A percentile compares a stretch with the other conserved stretches of the same genome.
Evolutionary conservation across 1,140 invertebrate genomes (phyloP).

Genomic region (Trissolcus basalis): DNA sequence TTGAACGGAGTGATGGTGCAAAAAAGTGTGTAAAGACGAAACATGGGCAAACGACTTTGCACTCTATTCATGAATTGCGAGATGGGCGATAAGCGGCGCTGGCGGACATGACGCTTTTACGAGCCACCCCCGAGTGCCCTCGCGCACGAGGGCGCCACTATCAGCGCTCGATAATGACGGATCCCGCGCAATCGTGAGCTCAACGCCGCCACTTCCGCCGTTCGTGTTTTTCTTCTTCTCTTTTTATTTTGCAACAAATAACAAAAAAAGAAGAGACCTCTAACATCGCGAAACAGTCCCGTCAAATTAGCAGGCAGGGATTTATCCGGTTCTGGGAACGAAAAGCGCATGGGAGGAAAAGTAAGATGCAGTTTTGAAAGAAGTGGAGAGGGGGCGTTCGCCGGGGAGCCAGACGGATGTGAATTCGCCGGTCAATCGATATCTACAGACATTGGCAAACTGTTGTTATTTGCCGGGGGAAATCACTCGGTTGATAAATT

Average conservation of each 20-base stretch:
- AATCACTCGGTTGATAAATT: background rate
- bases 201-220: constrained; percentile 37
- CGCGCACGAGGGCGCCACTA: constrained; percentile 50
- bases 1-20: background rate
- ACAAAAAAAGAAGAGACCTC: background rate
- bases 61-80: constrained; percentile 17
- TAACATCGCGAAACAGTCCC: background rate
- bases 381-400: constrained; percentile 48
- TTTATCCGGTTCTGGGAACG: background rate
- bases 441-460: constrained; percentile 20
- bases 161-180: constrained; percentile 60
- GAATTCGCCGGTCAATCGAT: constrained; percentile 36
- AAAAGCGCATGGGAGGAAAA: constrained; percentile 12
- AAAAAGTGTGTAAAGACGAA: constrained; percentile 1
- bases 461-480: constrained; percentile 14
- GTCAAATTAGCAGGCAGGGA: no score
- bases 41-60: background rate
- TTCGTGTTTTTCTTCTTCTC: constrained; percentile 45
- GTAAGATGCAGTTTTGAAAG: constrained; percentile 12
- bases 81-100: constrained; percentile 35
- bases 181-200: constrained; percentile 48
- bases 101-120: constrained; percentile 49
- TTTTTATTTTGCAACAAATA: constrained; percentile 21
- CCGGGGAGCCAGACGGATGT: constrained; percentile 17
- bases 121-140: constrained; percentile 42